phyloP scores from a whole-genome alignment of 2,113 vertebrate species.

The Meleagris gallopavo region DNA sequence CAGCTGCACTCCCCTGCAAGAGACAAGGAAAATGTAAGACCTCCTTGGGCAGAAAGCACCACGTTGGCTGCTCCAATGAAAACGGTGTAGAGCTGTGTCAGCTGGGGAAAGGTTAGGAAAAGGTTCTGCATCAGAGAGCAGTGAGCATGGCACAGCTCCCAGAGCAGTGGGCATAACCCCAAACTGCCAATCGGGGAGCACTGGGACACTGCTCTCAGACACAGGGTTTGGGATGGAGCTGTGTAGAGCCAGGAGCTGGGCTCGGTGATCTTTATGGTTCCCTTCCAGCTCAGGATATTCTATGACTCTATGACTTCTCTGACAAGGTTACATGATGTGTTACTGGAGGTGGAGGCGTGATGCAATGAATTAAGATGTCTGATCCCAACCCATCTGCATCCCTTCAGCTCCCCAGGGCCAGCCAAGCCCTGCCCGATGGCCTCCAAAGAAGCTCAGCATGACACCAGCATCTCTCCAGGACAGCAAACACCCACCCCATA shows the following conservation, averaged over 20 bases:
- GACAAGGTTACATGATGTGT: accelerated
- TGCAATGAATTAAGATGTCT: neutral
- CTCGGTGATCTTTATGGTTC: no score
- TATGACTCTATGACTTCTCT: neutral
- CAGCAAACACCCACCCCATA: neutral
- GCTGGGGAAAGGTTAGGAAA: neutral
- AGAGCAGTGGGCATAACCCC: neutral
- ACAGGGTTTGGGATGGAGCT: no score
- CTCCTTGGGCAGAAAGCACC: neutral
- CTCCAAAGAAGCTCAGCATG: neutral
- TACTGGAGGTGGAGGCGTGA: neutral
- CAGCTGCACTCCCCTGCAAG: conserved; percentile 95
- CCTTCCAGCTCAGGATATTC: no score
- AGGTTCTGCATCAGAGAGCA: neutral
- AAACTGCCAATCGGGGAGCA: no score
- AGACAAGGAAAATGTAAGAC: conserved; percentile 31
- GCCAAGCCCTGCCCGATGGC: neutral
- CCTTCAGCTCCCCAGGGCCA: neutral
- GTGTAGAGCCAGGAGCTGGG: no score
- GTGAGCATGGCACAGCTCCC: neutral
- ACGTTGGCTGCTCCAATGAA: accelerated
- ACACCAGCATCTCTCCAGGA: accelerated
- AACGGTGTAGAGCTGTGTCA: neutral
- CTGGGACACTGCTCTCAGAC: no score
- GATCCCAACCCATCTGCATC: neutral